Evolutionary conservation across 2,797 vertebrate species (phyloP), one percentile per base, ranked within the genome.

Genomic region (Gallinago solitaria): DNA sequence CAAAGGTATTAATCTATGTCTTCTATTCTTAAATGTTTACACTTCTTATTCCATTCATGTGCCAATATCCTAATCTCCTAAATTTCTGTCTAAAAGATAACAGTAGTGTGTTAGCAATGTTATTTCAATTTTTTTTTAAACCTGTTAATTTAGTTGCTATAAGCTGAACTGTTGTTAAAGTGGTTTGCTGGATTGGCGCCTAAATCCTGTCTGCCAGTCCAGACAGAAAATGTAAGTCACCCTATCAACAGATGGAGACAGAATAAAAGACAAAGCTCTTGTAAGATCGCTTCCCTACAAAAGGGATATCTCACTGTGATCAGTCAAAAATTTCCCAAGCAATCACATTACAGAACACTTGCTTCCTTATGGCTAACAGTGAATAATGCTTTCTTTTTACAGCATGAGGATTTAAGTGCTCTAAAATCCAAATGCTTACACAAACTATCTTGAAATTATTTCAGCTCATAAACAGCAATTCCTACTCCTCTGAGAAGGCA

Each of bases 201-300:
- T 91, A 96, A 96, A 92, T 84, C 81, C 92, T 89, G 85, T 95
- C 95, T 91, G 90, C 78, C 86, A 92, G 70, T 90, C 83, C 95
- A 92, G 89, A 92, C 60, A 95, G 92, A 82, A 94, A 78, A 96
- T 47, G 12, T 84, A 97, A 95, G 56, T 90, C 78, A 84, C 79
- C 68, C 83, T 60, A 64, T 95, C 89, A 96, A 90, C 89, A 95
- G 86, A 95, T 92, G 95, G 92, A 96, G 89, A 92, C 81, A 89
- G 78, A 96, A 95, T 87, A 95, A 90, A 92, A 94, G 80, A 94
- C 86, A 93, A 92, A 93, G 81, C 71, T 77, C 64, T 57, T 74
- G 41, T 45, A 95, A 89, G 35, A 90, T 80, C 90, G 80, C 60
- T 68, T 73, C 18, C 28, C 53, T 70, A 37, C 56, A 77, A 71